Conservation (phyloP, 2,113 vertebrate species). For the Campylorhamphus procurvoides region DNA sequence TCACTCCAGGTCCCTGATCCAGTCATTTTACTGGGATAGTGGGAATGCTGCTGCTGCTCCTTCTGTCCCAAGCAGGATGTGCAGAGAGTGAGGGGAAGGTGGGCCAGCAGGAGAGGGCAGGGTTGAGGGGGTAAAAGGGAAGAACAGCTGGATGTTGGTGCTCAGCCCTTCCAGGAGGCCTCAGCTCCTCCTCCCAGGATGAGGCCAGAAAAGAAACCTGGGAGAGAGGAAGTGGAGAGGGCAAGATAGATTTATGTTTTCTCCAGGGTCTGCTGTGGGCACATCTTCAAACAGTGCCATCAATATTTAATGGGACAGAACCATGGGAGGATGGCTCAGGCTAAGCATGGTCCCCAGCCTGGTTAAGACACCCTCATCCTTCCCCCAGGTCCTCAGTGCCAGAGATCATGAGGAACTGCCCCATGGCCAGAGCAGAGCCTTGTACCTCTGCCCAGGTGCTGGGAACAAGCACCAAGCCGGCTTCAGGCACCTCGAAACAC, state of each 20-base stretch:
- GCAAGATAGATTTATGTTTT: neutral
- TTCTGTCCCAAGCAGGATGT: rapidly evolving
- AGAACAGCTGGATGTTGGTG: neutral
- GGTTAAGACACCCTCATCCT: neutral
- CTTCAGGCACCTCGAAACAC: neutral
- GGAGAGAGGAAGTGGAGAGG: neutral
- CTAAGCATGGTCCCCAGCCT: neutral
- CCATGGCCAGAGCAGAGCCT: neutral
- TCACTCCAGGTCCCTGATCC: neutral
- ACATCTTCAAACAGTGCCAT: neutral
- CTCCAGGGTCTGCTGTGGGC: neutral
- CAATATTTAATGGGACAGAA: neutral
- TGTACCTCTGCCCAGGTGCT: neutral
- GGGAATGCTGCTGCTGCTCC: neutral
- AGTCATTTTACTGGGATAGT: neutral
- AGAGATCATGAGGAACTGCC: rapidly evolving
- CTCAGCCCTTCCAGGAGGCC: neutral
- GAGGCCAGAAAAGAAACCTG: neutral
- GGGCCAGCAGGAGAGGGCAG: neutral
- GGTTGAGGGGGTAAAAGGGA: neutral
- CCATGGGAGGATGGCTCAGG: rapidly evolving
- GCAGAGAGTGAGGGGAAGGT: neutral
- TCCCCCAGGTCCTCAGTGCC: no score
- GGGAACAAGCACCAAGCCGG: neutral
- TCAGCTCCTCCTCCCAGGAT: neutral